Evolutionary conservation across 2,888 invertebrate genomes (phyloP).

Genomic region (Prenolepis imparis): DNA sequence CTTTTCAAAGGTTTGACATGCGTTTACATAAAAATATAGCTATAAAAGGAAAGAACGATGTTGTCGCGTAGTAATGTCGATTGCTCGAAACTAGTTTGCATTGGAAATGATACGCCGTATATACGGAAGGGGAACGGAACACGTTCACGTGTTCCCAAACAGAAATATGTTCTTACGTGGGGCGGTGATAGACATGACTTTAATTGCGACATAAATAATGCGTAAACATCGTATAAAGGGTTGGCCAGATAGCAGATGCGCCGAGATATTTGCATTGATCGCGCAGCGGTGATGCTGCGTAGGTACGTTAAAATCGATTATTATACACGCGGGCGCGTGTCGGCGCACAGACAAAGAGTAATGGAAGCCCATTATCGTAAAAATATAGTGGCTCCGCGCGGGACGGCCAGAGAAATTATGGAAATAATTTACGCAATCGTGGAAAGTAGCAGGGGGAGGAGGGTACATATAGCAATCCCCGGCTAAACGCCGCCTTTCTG

Average conservation of each 20-base stretch:
- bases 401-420: conserved; percentile 59
- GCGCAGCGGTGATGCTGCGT: conserved; percentile 24
- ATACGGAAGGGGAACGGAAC: neutral
- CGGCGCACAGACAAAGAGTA: conserved; percentile 59
- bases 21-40: neutral
- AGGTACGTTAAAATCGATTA: conserved; percentile 56
- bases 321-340: conserved; percentile 53
- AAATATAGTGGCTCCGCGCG: conserved; percentile 56
- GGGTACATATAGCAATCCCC: conserved; percentile 37
- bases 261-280: conserved; percentile 20
- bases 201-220: conserved; percentile 48
- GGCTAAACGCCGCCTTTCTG: conserved; percentile 39
- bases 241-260: conserved; percentile 1
- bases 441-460: conserved; percentile 39
- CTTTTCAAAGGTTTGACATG: neutral
- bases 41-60: neutral
- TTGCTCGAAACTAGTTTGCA: neutral
- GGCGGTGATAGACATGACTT: conserved; percentile 20
- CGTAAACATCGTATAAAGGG: conserved; percentile 11
- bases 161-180: conserved; percentile 9
- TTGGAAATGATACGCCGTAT: neutral
- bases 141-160: neutral
- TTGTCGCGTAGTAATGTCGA: neutral
- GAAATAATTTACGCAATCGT: conserved; percentile 65
- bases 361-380: conserved; percentile 63